Conservation (phyloP, 2,113 vertebrate genomes). For the Pedionomus torquatus region DNA sequence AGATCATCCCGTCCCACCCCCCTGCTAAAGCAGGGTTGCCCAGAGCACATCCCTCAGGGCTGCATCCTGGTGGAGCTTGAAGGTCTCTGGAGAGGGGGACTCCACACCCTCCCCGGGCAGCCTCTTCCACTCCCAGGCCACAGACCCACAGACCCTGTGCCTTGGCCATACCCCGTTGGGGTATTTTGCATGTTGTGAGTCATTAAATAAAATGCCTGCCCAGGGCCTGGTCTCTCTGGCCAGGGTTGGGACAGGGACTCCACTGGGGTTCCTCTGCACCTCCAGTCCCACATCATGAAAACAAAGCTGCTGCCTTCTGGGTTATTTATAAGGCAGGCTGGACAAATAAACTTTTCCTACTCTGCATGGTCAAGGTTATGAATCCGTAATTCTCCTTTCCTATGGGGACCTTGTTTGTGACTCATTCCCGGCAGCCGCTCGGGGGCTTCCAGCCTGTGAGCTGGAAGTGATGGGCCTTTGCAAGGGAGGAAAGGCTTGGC, state of each 20-base stretch:
- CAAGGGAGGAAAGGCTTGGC: background rate
- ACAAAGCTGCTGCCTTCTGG: background rate
- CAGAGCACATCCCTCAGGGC: too few relatives aligned
- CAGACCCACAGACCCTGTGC: background rate
- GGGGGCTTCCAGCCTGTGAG: background rate
- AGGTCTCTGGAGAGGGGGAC: too few relatives aligned
- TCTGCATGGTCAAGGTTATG: background rate
- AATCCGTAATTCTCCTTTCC: background rate
- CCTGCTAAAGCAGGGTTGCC: too few relatives aligned
- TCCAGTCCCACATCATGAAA: background rate
- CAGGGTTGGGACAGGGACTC: fast-evolving
- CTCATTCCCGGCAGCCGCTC: background rate
- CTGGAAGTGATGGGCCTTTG: background rate
- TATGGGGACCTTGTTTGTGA: background rate
- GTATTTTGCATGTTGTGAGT: background rate
- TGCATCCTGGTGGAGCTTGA: too few relatives aligned
- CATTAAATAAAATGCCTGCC: background rate
- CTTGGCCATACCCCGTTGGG: fast-evolving
- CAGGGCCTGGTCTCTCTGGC: background rate
- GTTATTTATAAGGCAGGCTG: conserved; percentile 10
- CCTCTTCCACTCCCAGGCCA: background rate
- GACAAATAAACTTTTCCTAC: conserved; percentile 23
- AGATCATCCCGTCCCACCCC: too few relatives aligned
- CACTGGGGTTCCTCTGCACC: background rate
- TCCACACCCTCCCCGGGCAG: too few relatives aligned